phyloP scores from a whole-genome alignment of 2,888 invertebrate genomes.

The Altica lythri region DNA sequence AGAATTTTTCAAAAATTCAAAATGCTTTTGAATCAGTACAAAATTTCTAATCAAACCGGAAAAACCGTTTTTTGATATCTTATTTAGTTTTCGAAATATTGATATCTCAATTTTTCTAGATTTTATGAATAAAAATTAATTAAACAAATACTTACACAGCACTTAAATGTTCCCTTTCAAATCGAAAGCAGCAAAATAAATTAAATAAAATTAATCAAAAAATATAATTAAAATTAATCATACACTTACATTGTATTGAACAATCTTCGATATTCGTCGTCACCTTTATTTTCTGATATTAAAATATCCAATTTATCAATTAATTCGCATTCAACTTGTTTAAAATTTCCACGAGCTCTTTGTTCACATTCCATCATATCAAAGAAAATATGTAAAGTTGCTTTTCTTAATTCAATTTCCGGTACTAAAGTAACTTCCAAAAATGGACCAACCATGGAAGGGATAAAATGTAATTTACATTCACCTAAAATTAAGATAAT shows the following conservation, averaged over 20 bases:
- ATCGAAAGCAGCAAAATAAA: slow-evolving; percentile 43
- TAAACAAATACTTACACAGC: slow-evolving; percentile 79
- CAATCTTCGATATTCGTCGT: slow-evolving; percentile 89
- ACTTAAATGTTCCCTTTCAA: slow-evolving; percentile 93
- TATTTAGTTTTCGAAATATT: no score
- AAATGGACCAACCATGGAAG: slow-evolving; percentile 91
- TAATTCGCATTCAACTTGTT: slow-evolving; percentile 89
- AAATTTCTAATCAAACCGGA: no score
- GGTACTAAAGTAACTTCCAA: slow-evolving; percentile 91
- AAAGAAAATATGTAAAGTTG: slow-evolving; percentile 89
- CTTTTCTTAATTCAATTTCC: slow-evolving; percentile 81
- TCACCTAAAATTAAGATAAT: slow-evolving; percentile 67
- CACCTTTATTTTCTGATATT: slow-evolving; percentile 92
- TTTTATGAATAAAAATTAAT: not conserved
- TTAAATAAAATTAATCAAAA: slow-evolving; percentile 25
- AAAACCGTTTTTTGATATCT: no score
- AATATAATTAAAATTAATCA: slow-evolving; percentile 6
- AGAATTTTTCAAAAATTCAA: no score
- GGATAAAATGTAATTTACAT: slow-evolving; percentile 86
- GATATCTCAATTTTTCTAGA: no score
- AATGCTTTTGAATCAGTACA: no score
- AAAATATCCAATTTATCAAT: slow-evolving; percentile 93
- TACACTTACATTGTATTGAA: slow-evolving; percentile 92
- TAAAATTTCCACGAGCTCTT: slow-evolving; percentile 80
- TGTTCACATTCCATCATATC: slow-evolving; percentile 96